These are phyloP conservation scores for Ctenochaetus hawaiiensis DNA, from an alignment of 2,797 vertebrate genomes.

Conservation along the genomic window DNA sequence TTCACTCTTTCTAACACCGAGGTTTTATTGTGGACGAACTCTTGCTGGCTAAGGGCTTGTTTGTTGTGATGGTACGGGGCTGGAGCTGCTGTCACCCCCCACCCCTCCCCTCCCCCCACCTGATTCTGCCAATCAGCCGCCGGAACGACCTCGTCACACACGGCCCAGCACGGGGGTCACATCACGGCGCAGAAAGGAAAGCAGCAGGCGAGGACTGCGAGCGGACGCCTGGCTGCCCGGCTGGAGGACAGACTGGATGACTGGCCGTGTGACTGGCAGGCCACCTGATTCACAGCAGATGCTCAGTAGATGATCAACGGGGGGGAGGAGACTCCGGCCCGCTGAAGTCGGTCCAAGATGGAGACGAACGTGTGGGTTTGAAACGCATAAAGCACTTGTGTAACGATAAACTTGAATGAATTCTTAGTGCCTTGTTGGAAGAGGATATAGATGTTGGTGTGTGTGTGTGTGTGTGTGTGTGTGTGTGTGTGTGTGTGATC, in stretches of 20 bases:
- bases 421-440: conserved; percentile 93
- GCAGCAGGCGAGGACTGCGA: conserved; percentile 5
- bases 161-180: conserved; percentile 20
- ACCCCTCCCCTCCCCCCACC: not conserved
- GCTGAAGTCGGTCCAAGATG: conserved; percentile 20
- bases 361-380: conserved; percentile 40
- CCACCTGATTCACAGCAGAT: conserved; percentile 21
- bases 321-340: conserved; percentile 3
- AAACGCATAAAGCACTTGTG: conserved; percentile 75
- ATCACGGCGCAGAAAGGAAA: not conserved
- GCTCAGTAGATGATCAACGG: not conserved
- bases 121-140: not conserved
- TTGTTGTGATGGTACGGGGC: conserved; percentile 9
- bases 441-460: conserved; percentile 24
- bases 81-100: conserved; percentile 21
- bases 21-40: not conserved
- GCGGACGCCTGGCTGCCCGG: not conserved
- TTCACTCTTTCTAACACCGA: not conserved
- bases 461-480: conserved; percentile 7
- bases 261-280: conserved; percentile 30
- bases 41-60: conserved; percentile 20
- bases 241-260: not conserved
- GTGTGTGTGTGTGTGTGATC: conserved; percentile 11
- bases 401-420: conserved; percentile 92
- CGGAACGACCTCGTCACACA: conserved; percentile 23